These are phyloP conservation scores for Orchesellides sinensis DNA, from an alignment of 2,888 invertebrate genomes.

Conservation along the genomic window DNA sequence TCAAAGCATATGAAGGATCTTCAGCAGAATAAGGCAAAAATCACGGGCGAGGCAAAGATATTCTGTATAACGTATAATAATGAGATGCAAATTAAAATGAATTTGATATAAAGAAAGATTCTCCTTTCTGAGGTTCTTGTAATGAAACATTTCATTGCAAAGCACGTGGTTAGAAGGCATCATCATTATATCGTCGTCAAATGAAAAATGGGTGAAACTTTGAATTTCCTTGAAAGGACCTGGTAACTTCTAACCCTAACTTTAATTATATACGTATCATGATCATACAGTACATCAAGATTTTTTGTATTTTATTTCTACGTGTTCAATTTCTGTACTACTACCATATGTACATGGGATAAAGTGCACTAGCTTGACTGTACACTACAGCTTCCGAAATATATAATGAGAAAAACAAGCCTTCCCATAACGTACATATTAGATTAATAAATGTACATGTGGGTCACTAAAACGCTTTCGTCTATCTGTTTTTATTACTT, in stretches of 20 bases:
- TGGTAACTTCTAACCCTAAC: slow-evolving; percentile 20
- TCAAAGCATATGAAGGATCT: neutral
- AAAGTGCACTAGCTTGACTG: no score
- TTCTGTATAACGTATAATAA: slow-evolving; percentile 9
- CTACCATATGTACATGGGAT: no score
- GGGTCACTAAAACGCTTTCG: neutral
- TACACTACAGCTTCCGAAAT: slow-evolving; percentile 3
- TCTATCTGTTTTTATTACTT: neutral
- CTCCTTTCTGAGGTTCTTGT: neutral
- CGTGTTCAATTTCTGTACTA: no score
- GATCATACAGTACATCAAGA: neutral
- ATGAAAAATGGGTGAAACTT: slow-evolving; percentile 42
- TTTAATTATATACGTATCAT: slow-evolving; percentile 9
- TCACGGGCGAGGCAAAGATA: slow-evolving; percentile 29
- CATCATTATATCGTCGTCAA: neutral
- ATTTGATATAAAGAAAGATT: slow-evolving; percentile 26
- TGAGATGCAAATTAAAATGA: slow-evolving; percentile 43
- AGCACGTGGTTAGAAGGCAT: neutral
- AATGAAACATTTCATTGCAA: neutral
- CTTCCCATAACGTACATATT: neutral
- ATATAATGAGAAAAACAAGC: neutral
- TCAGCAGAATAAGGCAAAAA: slow-evolving; percentile 14
- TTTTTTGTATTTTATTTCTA: no score
- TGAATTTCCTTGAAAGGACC: slow-evolving; percentile 26
- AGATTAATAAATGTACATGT: slow-evolving; percentile 6